A percentile compares a stretch with the other conserved stretches of the same genome.
phyloP scores from a whole-genome alignment of 2,797 vertebrate genomes.

The Poeciliopsis paucimaculata region DNA sequence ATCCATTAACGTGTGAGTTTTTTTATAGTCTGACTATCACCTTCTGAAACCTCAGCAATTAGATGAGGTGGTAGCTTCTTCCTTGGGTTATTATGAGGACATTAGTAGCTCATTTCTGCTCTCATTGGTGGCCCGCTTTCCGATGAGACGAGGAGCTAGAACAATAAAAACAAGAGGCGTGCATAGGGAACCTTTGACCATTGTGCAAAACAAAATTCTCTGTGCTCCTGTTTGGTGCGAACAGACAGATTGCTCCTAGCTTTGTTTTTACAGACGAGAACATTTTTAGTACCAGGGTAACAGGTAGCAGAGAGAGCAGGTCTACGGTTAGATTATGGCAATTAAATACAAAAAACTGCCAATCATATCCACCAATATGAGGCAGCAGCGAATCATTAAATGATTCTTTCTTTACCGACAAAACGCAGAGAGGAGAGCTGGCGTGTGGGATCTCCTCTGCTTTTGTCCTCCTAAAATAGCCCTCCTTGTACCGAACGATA shows the following conservation, averaged over 20 bases:
- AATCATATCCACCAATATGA: neutral
- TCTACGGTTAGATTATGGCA: neutral
- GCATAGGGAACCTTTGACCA: neutral
- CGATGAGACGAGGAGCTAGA: neutral
- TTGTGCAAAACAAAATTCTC: neutral
- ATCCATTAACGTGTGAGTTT: conserved; percentile 1
- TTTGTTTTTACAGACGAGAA: neutral
- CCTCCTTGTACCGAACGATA: conserved; percentile 40
- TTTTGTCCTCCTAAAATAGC: conserved; percentile 48
- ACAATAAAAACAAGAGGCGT: neutral
- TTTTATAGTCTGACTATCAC: conserved; percentile 1
- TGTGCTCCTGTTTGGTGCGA: neutral
- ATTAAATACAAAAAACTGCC: neutral
- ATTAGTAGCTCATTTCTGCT: neutral
- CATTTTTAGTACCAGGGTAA: neutral
- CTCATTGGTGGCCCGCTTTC: neutral
- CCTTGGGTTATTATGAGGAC: neutral
- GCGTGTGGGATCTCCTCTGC: conserved; percentile 1
- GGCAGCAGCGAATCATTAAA: conserved; percentile 2
- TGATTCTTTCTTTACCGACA: neutral
- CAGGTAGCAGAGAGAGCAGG: neutral
- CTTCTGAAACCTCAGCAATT: neutral
- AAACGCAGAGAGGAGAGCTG: neutral
- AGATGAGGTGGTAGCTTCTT: conserved; percentile 1
- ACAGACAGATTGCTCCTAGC: neutral